Evolutionary conservation across 2,888 invertebrate genomes (phyloP).

Genomic region (Macrosoma leucophasiata): DNA sequence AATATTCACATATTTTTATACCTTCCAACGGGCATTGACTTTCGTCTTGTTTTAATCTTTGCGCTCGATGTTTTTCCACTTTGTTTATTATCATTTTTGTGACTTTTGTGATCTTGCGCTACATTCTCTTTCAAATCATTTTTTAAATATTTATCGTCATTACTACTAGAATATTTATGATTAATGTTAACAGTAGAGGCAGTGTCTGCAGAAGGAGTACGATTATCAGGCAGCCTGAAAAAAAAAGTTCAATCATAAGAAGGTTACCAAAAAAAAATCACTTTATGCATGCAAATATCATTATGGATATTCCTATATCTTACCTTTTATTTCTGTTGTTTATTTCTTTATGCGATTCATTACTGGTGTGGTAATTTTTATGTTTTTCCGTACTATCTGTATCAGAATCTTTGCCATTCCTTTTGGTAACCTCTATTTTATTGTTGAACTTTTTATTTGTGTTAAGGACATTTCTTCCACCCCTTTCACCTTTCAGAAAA

Average conservation of each 20-base stretch:
- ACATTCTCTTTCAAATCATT: conserved; percentile 31
- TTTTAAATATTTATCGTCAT: conserved; percentile 20
- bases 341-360: too few species aligned
- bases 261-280: too few species aligned
- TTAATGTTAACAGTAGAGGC: conserved; percentile 21
- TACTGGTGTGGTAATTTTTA: too few species aligned
- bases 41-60: conserved; percentile 41
- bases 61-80: too few species aligned
- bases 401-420: background rate
- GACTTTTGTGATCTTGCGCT: conserved; percentile 12
- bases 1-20: too few species aligned
- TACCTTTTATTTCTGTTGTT: too few species aligned
- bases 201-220: conserved; percentile 24
- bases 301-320: too few species aligned
- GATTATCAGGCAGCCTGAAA: conserved; percentile 26
- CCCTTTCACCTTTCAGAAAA: conserved; percentile 32
- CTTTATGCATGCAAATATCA: too few species aligned
- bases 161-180: conserved; percentile 17
- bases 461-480: conserved; percentile 4
- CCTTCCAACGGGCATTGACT: conserved; percentile 47
- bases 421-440: conserved; percentile 3
- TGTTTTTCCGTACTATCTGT: too few species aligned
- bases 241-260: too few species aligned
- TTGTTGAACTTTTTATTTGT: conserved; percentile 17
- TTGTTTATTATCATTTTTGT: conserved; percentile 12